phyloP scores from a whole-genome alignment of 37 sponge, comb jelly and placozoan species.

The Agelas oroides region DNA sequence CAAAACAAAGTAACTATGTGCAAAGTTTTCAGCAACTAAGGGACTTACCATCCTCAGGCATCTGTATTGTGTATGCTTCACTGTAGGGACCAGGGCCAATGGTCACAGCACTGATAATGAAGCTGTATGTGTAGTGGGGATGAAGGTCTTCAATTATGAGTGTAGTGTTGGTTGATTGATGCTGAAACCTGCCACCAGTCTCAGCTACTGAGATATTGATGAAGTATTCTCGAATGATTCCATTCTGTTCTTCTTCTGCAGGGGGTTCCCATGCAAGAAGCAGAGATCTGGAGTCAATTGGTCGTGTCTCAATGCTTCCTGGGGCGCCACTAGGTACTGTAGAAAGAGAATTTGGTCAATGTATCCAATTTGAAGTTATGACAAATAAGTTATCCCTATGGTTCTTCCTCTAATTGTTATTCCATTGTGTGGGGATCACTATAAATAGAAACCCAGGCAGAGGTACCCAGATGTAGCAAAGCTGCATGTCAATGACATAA shows the following conservation, averaged over 20 bases:
- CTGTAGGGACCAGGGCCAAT: conserved; percentile 24
- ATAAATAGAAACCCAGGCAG: too few species aligned
- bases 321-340: not conserved
- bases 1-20: too few species aligned
- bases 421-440: too few species aligned
- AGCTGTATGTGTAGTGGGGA: not conserved
- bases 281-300: not conserved
- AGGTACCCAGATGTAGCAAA: too few species aligned
- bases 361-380: too few species aligned
- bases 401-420: too few species aligned
- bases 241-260: not conserved
- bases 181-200: not conserved
- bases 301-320: not conserved
- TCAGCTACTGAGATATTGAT: not conserved
- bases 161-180: not conserved
- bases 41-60: conserved; percentile 24
- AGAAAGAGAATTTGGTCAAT: too few species aligned
- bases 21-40: not conserved
- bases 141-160: conserved; percentile 3
- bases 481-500: too few species aligned
- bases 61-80: not conserved
- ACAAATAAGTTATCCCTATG: too few species aligned
- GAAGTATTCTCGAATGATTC: not conserved
- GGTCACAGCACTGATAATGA: conserved; percentile 22
- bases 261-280: not conserved